Evolutionary conservation across 2,797 vertebrate species (phyloP).

Genomic region (Phataginus tricuspis): DNA sequence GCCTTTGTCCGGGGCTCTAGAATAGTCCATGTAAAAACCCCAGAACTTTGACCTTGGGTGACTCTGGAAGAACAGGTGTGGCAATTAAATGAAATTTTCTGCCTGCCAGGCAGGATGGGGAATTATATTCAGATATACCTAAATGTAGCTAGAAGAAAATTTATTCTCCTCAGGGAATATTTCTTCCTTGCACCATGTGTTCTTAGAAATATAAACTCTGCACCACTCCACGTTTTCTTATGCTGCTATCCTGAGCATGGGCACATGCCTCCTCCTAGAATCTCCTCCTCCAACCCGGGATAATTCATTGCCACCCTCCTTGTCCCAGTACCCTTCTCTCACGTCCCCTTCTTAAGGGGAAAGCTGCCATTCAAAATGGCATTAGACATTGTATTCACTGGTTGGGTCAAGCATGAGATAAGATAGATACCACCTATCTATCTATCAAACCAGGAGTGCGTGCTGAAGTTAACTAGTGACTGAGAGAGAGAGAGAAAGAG

Average conservation of each 20-base stretch:
- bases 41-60: not conserved
- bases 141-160: not conserved
- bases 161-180: not conserved
- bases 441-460: not conserved
- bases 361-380: not conserved
- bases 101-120: not conserved
- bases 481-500: not conserved
- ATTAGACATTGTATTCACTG: not conserved
- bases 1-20: not conserved
- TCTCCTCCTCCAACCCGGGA: not conserved
- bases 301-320: not conserved
- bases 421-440: not conserved
- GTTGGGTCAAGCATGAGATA: not conserved
- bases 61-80: not conserved
- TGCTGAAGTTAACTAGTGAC: not conserved
- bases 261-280: not conserved
- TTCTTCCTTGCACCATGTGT: not conserved
- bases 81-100: not conserved
- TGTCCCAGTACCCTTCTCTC: not conserved
- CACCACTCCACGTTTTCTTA: not conserved
- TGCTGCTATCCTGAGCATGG: not conserved
- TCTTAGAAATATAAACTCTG: not conserved
- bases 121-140: not conserved
- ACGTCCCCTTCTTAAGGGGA: not conserved
- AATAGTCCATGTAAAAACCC: not conserved